A percentile compares a stretch with the other conserved stretches of the same genome.
phyloP scores from a whole-genome alignment of 2,888 invertebrate species.

The Apotomis betuletana region DNA sequence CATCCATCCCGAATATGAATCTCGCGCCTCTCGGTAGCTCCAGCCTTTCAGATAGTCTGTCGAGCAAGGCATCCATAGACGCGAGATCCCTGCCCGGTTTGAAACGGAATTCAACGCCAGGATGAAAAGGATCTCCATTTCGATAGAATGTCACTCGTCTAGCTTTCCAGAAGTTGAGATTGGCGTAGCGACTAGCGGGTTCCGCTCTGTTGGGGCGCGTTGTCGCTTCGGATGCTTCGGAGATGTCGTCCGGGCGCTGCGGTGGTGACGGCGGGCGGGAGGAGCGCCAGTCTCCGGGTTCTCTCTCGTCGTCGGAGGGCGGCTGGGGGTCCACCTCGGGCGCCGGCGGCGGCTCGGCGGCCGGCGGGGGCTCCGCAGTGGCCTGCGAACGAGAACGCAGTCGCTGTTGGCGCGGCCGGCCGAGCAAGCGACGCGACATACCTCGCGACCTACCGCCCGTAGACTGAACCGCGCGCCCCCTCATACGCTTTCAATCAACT shows the following conservation, averaged over 20 bases:
- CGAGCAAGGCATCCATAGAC: conserved; percentile 92
- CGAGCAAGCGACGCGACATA: conserved; percentile 77
- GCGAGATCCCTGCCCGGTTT: conserved; percentile 94
- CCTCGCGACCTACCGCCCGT: conserved; percentile 66
- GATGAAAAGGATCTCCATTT: conserved; percentile 96
- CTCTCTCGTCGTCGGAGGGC: conserved; percentile 80
- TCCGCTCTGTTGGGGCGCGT: conserved; percentile 84
- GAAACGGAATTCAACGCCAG: conserved; percentile 93
- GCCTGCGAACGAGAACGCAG: conserved; percentile 76
- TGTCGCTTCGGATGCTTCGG: conserved; percentile 79
- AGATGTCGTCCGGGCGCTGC: conserved; percentile 74
- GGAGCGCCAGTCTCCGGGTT: conserved; percentile 80
- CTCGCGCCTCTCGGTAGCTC: conserved; percentile 94
- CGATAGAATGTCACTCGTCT: conserved; percentile 94
- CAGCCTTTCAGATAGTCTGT: conserved; percentile 93
- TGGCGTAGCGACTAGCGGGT: conserved; percentile 87
- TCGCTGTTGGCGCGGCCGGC: conserved; percentile 70
- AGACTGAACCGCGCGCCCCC: conserved; percentile 70
- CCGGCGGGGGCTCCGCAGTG: conserved; percentile 71
- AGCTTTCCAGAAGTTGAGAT: conserved; percentile 94
- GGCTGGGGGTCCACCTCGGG: conserved; percentile 71
- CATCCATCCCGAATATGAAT: conserved; percentile 96
- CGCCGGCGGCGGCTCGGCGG: conserved; percentile 70
- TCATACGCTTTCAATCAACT: conserved; percentile 65
- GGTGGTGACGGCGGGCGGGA: conserved; percentile 74